Evolutionary conservation across 64 coral and sea anemone species (phyloP).

Genomic region (Actinia equina): DNA sequence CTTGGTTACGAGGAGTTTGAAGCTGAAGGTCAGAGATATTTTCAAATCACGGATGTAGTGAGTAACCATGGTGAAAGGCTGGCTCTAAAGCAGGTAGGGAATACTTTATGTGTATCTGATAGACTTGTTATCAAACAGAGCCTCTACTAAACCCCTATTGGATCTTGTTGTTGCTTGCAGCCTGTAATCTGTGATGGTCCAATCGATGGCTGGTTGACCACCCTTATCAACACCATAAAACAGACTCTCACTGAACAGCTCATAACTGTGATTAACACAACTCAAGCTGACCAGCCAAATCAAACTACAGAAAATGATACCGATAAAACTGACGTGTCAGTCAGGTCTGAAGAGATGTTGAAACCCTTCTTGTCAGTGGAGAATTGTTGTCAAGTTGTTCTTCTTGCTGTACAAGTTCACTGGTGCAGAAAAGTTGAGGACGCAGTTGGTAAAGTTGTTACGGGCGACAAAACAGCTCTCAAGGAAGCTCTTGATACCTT

Average conservation of each 20-base stretch:
- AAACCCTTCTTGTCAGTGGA: constrained; percentile 68
- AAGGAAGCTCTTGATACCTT: constrained; percentile 52
- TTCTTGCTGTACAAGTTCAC: constrained; percentile 77
- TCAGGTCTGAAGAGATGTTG: neutral
- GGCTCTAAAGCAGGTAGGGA: constrained; percentile 56
- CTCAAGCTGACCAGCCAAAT: neutral
- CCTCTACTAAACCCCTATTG: neutral
- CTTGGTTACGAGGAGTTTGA: constrained; percentile 72
- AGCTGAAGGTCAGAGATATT: constrained; percentile 59
- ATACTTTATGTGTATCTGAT: neutral
- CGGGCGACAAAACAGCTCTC: constrained; percentile 41
- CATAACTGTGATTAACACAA: constrained; percentile 14
- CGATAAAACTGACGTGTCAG: neutral
- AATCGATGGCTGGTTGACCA: constrained; percentile 78
- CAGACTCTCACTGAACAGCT: constrained; percentile 75
- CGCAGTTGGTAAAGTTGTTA: constrained; percentile 40
- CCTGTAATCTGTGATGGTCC: constrained; percentile 80
- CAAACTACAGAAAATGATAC: constrained; percentile 28
- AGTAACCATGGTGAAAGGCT: constrained; percentile 88
- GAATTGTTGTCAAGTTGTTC: constrained; percentile 62
- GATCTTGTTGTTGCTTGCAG: neutral
- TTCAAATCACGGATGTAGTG: constrained; percentile 72
- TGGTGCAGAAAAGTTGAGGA: constrained; percentile 65
- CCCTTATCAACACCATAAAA: constrained; percentile 48
- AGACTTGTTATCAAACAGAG: neutral